Percentiles rank a stretch among this genome's conserved stretches.
Evolutionary conservation across 2,888 invertebrate genomes (phyloP).

Genomic region (Coecobrya sp.): DNA sequence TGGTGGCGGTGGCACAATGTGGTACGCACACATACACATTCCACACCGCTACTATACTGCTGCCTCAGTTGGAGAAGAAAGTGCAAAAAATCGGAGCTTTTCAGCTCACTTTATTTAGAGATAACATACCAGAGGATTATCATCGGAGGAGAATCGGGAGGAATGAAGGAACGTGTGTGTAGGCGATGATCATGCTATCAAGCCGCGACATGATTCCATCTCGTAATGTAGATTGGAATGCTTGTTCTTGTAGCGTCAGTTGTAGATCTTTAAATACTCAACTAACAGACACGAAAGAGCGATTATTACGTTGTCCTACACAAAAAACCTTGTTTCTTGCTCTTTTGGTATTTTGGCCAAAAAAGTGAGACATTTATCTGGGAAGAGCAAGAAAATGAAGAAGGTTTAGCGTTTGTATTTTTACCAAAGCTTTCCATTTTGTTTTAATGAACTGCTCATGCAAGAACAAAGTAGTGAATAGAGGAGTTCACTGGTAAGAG

Average conservation of each 20-base stretch:
- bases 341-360: conserved; percentile 67
- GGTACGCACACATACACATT: conserved; percentile 47
- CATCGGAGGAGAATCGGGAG: conserved; percentile 27
- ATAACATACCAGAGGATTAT: conserved; percentile 67
- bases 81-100: conserved; percentile 12
- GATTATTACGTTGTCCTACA: conserved; percentile 53
- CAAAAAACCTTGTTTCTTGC: conserved; percentile 13
- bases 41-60: background rate
- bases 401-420: conserved; percentile 17
- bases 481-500: too few species aligned
- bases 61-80: background rate
- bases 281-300: conserved; percentile 50
- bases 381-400: background rate
- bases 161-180: conserved; percentile 30
- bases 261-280: conserved; percentile 64
- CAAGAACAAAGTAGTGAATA: too few species aligned
- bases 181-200: conserved; percentile 28
- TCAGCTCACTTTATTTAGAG: conserved; percentile 57
- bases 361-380: conserved; percentile 73
- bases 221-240: conserved; percentile 34
- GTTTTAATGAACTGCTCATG: conserved; percentile 65
- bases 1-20: conserved; percentile 74
- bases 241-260: background rate
- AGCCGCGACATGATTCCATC: conserved; percentile 31
- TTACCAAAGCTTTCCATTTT: background rate